Percentiles rank a stretch among this genome's conserved stretches.
Conservation (phyloP, 2,113 vertebrate genomes). For the Atractosteus spatula region DNA sequence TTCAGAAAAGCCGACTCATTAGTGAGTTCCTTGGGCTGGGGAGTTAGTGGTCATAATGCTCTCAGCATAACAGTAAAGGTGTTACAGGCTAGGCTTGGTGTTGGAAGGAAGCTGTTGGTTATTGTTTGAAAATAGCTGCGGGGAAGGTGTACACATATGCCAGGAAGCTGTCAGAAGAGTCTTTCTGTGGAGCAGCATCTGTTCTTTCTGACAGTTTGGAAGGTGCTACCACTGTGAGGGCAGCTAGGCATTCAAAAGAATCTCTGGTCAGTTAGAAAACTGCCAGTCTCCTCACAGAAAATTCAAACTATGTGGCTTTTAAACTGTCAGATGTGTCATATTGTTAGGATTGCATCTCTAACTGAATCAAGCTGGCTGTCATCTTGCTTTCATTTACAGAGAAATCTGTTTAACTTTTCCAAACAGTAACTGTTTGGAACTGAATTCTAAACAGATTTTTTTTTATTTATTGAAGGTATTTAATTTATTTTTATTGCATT, state of each 20-base stretch:
- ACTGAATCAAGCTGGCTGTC: background rate
- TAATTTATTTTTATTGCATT: background rate
- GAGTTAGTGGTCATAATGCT: slow-evolving; percentile 6
- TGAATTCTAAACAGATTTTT: background rate
- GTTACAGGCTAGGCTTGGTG: background rate
- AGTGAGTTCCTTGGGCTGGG: slow-evolving; percentile 6
- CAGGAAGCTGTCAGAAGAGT: slow-evolving; percentile 24
- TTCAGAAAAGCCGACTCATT: background rate
- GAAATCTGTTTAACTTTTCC: background rate
- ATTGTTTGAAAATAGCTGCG: slow-evolving; percentile 26
- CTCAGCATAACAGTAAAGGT: slow-evolving; percentile 1
- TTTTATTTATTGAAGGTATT: background rate
- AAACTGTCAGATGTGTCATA: slow-evolving; percentile 4
- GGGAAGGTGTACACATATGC: slow-evolving; percentile 28
- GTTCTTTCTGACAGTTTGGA: slow-evolving; percentile 28
- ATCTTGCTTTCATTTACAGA: background rate
- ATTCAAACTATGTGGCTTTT: slow-evolving; percentile 4
- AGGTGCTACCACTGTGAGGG: slow-evolving; percentile 23
- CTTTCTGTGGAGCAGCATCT: slow-evolving; percentile 23
- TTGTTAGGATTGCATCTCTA: slow-evolving; percentile 1
- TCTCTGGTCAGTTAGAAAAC: slow-evolving; percentile 3
- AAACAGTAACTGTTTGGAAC: background rate
- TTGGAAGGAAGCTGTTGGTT: slow-evolving; percentile 14
- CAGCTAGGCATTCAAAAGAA: slow-evolving; percentile 26
- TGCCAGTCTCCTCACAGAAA: slow-evolving; percentile 5